Conservation (phyloP, 2,888 invertebrate genomes). For the Aphrophora alni region DNA sequence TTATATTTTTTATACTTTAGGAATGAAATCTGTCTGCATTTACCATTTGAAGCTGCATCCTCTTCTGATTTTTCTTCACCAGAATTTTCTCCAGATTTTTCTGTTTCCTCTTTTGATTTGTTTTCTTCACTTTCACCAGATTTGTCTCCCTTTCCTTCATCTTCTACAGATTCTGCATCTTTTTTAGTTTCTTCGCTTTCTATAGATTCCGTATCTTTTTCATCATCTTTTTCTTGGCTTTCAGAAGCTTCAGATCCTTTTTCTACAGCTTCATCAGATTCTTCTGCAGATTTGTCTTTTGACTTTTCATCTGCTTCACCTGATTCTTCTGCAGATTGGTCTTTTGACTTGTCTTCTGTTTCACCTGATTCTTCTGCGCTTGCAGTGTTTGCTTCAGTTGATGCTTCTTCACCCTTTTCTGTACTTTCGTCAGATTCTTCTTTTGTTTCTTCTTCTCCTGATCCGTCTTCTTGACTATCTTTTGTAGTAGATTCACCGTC, state of each 20-base stretch:
- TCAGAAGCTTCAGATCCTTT: conserved; percentile 55
- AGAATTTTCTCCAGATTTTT: conserved; percentile 38
- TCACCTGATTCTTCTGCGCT: conserved; percentile 57
- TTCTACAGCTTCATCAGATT: conserved; percentile 48
- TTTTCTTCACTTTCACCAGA: conserved; percentile 40
- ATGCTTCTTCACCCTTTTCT: neutral
- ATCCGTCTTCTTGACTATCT: neutral
- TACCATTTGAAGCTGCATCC: conserved; percentile 7
- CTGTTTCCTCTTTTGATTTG: conserved; percentile 41
- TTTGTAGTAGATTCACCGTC: conserved; percentile 19
- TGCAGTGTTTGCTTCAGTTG: conserved; percentile 48
- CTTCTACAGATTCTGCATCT: conserved; percentile 44
- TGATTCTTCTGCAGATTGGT: conserved; percentile 43
- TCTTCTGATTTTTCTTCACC: conserved; percentile 34
- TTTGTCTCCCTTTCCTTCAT: conserved; percentile 31
- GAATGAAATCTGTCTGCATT: conserved; percentile 30
- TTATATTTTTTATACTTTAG: neutral
- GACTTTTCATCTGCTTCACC: conserved; percentile 44
- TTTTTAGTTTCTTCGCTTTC: conserved; percentile 44
- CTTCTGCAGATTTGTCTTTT: conserved; percentile 50
- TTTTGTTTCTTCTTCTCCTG: conserved; percentile 28
- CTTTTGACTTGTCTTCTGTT: conserved; percentile 33
- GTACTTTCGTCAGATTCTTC: conserved; percentile 26
- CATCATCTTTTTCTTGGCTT: conserved; percentile 46
- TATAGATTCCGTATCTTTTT: conserved; percentile 39